Percentiles rank a stretch among this genome's conserved stretches.
Evolutionary conservation across 2,888 invertebrate species (phyloP).

Genomic region (Eilema griseolum): DNA sequence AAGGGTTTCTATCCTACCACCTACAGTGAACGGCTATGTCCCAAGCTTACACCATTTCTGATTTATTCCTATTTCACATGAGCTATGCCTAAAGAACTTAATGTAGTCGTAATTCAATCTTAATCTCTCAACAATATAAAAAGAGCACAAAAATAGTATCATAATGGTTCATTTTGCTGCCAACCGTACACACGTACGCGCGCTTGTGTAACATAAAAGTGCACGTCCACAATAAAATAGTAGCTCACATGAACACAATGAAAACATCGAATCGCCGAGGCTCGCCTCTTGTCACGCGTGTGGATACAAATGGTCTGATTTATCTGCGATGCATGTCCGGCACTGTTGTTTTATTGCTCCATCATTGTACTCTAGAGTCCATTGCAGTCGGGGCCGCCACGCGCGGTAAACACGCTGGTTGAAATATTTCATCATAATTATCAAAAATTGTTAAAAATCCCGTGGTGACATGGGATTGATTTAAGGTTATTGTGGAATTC

Average conservation of each 20-base stretch:
- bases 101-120: background rate
- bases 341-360: constrained; percentile 72
- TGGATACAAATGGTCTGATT: constrained; percentile 72
- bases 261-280: constrained; percentile 63
- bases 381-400: constrained; percentile 60
- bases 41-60: too few species aligned
- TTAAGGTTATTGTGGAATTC: background rate
- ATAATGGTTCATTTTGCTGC: background rate
- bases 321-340: constrained; percentile 69
- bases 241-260: constrained; percentile 54
- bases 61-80: too few species aligned
- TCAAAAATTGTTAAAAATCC: constrained; percentile 24
- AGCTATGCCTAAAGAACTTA: too few species aligned
- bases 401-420: constrained; percentile 37
- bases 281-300: constrained; percentile 63
- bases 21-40: too few species aligned
- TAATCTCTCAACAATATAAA: background rate
- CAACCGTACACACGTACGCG: constrained; percentile 28
- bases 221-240: constrained; percentile 47
- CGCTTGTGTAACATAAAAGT: constrained; percentile 28
- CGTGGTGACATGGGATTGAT: background rate
- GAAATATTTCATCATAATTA: constrained; percentile 29
- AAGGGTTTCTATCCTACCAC: background rate
- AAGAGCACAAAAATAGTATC: background rate
- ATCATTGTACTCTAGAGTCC: constrained; percentile 66